Base-by-base conservation (phyloP, 2,113 vertebrate genomes). In the Chloebia gouldiae region DNA sequence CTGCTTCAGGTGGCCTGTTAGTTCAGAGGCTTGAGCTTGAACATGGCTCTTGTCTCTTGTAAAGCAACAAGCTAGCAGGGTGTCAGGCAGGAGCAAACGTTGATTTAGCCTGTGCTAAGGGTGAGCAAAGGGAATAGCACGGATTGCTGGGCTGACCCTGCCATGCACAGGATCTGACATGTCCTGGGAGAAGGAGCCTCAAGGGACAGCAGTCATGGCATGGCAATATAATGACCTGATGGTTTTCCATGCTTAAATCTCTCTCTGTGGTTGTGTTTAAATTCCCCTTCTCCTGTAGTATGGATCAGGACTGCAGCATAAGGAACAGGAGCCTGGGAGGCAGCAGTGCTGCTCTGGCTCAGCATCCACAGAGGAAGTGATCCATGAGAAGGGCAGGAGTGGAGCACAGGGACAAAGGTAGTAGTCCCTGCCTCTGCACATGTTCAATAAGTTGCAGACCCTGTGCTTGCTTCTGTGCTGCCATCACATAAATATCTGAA, bases 101-200 rank as follows among this genome's bases (percentile, higher is more conserved):
- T 56, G 7, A 10, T 61, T 77, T 66, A 37, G 7, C 13, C 17
- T 57, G 57, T 59, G 37, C 51, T 19, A 31, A 39, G 14, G 14
- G 3, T 24, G 33, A 78, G 69, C 45, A 30, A 61, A 44, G 31
- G 51, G 17, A n/a, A 33, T 40, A 61, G 11, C 24, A 4, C 0
- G 0, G n/a, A 4, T 20, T 66, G 47, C 5, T 50, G 30, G 1
- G 2, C 65, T 9, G 15, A 81, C 56, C 39, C 42, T 5, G 1
- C 19, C 2, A 0, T 11, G 18, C 44, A 20, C 37, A 13, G 44
- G 2, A 3, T 21, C n/a, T 77, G 47, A 27, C 0, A 0, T 10
- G 37, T 63, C 53, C 42, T 30, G 30, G 60, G 39, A 45, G n/a
- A 39, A 35, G 33, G 4, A 54, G n/a, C 14, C 35, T 33, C 44